Evolutionary conservation across 2,797 vertebrate species (phyloP), one percentile per base, ranked within the genome.

Genomic region (Phrynocephalus guinanensis): DNA sequence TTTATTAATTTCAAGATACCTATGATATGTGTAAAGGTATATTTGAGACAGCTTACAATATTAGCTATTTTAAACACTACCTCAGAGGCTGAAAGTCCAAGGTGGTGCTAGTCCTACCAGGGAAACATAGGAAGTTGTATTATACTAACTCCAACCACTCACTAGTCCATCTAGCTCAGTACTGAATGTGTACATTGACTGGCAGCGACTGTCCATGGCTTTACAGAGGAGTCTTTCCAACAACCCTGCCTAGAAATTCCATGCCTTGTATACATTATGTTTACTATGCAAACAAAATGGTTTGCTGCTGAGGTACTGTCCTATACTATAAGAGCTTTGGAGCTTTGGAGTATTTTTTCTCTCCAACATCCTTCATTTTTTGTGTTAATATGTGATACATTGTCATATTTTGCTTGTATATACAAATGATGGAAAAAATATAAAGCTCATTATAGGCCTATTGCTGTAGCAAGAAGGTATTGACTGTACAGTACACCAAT

Each of bases 401-500:
- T 3, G 38, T 1, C 15, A 63, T 5, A 75, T 15, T 79, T 77
- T 52, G 26, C 26, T 30, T 85, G 20, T 6, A 6, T 2, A 26
- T 48, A 50, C 6, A 79, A 30, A 56, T 70, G 15, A 33, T 79
- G 52, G 10, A 30, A 56, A 52, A 79, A 30, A 33, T 86, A n/a
- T 33, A 1, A 44, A 18, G 7, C 15, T 86, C 26, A 80, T 16
- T 24, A 72, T 20, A 33, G 33, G 28, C 52, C 72, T 6, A 15
- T 30, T 86, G 87, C 1, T 38, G 86, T 68, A 85, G 70, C 22
- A 86, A 26, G 83, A 16, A 68, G 60, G 60, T 67, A 26, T 6
- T 88, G 84, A 50, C 16, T 71, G 52, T 22, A 2, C 6, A 1
- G 52, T 22, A 2, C 6, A 1, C 71, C 82, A 87, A 18, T 5